Percentiles rank a stretch among this genome's conserved stretches.
Conservation (phyloP, 2,113 vertebrate genomes). For the Hemiscyllium ocellatum region DNA sequence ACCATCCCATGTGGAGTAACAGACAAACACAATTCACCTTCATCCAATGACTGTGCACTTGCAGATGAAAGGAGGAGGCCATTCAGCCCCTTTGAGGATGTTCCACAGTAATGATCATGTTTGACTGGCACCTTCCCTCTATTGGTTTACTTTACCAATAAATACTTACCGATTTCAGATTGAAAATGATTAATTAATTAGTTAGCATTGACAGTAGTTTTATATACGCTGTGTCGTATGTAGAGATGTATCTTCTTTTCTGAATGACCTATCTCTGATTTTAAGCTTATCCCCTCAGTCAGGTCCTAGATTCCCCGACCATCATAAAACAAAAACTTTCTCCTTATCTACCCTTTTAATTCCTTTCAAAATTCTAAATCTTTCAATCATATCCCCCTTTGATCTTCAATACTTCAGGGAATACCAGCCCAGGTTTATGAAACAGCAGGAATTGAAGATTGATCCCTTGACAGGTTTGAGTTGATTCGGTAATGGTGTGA, state of each 20-base stretch:
- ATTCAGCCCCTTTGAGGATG: not conserved
- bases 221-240: not conserved
- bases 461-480: not conserved
- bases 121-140: too few species aligned
- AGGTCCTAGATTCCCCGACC: not conserved
- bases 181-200: too few species aligned
- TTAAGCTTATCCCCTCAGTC: not conserved
- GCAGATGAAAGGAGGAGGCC: not conserved
- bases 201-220: not conserved
- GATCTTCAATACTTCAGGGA: not conserved
- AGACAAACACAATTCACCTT: not conserved
- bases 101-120: not conserved
- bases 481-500: not conserved
- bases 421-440: slow-evolving; percentile 40
- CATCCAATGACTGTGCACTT: not conserved
- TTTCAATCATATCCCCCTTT: not conserved
- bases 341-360: not conserved
- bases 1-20: not conserved
- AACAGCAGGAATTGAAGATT: slow-evolving; percentile 41
- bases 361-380: not conserved
- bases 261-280: not conserved
- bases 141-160: too few species aligned
- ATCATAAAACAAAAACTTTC: not conserved
- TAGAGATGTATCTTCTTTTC: not conserved
- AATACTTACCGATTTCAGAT: too few species aligned